Conservation (phyloP, 2,888 invertebrate species). For the Lamellibrachia satsuma region DNA sequence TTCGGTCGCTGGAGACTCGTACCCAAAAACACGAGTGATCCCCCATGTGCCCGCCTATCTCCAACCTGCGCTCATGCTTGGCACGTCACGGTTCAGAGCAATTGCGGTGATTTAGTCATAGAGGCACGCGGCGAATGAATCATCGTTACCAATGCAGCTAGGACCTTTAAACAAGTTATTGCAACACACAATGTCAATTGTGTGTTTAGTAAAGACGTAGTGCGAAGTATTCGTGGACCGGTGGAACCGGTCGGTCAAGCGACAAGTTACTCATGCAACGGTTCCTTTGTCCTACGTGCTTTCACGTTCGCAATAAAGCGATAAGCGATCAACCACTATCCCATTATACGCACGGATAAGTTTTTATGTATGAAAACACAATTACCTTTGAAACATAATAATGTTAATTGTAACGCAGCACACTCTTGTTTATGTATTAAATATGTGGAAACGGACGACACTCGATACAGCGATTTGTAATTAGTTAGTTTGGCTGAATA, state of each 20-base stretch:
- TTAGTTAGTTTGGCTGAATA: no score
- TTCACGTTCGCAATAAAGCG: not conserved
- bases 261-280: not conserved
- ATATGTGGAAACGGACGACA: not conserved
- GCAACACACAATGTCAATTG: not conserved
- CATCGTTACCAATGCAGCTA: not conserved
- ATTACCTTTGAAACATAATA: not conserved
- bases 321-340: not conserved
- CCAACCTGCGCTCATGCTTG: not conserved
- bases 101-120: not conserved
- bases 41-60: not conserved
- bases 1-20: not conserved
- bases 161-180: not conserved
- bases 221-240: not conserved
- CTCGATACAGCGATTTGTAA: no score
- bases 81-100: not conserved
- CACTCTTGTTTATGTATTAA: not conserved
- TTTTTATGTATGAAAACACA: not conserved
- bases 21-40: not conserved
- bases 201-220: not conserved
- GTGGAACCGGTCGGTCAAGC: not conserved
- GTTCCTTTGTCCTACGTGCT: not conserved
- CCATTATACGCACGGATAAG: not conserved
- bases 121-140: not conserved
- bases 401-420: no score